phyloP scores from a whole-genome alignment of 2,888 invertebrate genomes.

The Nineta flava region DNA sequence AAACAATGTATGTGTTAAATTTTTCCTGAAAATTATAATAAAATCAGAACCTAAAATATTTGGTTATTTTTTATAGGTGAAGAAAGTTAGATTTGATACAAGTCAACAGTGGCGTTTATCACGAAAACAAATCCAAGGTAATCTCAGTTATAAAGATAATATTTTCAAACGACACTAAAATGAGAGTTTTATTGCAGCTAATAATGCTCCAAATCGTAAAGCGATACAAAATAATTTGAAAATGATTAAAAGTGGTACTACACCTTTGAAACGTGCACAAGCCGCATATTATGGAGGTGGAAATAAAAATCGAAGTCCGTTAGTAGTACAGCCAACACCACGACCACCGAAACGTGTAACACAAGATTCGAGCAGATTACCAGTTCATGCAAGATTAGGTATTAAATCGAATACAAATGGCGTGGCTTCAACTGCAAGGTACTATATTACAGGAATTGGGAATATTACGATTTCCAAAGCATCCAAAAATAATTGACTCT shows the following conservation, averaged over 20 bases:
- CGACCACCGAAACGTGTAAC: background rate
- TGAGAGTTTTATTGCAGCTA: background rate
- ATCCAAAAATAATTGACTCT: no score
- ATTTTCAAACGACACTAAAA: background rate
- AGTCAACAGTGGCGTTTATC: constrained; percentile 4
- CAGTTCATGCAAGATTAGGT: constrained; percentile 6
- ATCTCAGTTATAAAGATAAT: background rate
- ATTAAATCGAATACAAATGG: background rate
- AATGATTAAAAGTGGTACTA: constrained; percentile 1
- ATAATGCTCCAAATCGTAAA: background rate
- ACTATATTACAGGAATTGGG: no score
- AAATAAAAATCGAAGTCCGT: constrained; percentile 2
- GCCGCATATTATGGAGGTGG: constrained; percentile 5
- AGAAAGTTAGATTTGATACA: constrained; percentile 4
- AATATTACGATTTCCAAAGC: no score
- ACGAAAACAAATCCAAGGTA: background rate
- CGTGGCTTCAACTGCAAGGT: background rate
- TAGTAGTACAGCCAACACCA: background rate
- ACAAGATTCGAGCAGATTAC: constrained; percentile 1
- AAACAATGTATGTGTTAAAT: background rate
- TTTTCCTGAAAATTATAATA: background rate
- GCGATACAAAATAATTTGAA: constrained; percentile 1
- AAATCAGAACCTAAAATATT: background rate
- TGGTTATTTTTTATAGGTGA: background rate
- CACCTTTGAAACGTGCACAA: constrained; percentile 4